Evolutionary conservation across 1,140 invertebrate species (phyloP).

Genomic region (Papilio xuthus): DNA sequence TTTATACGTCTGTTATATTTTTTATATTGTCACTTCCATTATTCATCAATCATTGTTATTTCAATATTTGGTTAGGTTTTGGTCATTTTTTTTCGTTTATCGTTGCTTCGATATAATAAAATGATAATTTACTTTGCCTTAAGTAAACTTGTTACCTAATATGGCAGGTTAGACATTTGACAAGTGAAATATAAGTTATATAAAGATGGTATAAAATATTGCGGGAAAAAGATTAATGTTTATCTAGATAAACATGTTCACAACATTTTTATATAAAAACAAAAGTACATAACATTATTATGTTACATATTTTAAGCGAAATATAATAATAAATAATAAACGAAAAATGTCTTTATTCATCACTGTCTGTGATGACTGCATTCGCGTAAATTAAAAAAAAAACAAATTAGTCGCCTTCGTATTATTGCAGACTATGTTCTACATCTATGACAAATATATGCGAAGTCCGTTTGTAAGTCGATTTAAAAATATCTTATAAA

Average conservation of each 20-base stretch:
- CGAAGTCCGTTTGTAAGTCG: too few relatives aligned
- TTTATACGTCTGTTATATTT: background rate
- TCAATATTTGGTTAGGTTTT: background rate
- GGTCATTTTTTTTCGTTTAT: background rate
- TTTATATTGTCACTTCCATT: background rate
- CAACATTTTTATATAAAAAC: too few relatives aligned
- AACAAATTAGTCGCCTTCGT: too few relatives aligned
- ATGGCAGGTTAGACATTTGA: background rate
- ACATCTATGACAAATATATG: too few relatives aligned
- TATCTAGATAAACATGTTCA: too few relatives aligned
- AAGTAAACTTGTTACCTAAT: background rate
- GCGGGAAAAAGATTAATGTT: too few relatives aligned
- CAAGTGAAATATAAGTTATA: background rate
- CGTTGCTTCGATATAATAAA: background rate
- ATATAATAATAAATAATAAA: background rate
- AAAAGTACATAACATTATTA: background rate
- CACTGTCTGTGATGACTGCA: too few relatives aligned
- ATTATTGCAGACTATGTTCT: too few relatives aligned
- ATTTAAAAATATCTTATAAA: too few relatives aligned
- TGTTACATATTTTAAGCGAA: background rate
- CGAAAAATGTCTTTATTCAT: background rate
- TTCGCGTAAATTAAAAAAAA: too few relatives aligned
- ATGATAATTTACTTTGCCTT: constrained; percentile 1
- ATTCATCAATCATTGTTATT: background rate
- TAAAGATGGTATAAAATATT: too few relatives aligned